phyloP scores from a whole-genome alignment of 2,113 vertebrate genomes.

The Genyomyrus donnyi region DNA sequence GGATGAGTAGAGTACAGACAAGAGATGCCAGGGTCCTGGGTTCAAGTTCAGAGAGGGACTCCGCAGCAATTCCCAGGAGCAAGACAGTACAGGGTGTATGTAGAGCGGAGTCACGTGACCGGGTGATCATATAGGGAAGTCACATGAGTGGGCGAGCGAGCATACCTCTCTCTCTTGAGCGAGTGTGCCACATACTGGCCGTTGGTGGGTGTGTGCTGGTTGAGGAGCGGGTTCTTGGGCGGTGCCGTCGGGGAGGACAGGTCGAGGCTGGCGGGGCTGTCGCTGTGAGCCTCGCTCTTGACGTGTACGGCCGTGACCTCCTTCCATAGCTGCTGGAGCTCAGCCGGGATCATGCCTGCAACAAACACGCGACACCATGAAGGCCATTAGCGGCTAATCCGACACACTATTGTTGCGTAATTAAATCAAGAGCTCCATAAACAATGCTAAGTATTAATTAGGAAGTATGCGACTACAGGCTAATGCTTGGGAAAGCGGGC shows the following conservation, averaged over 20 bases:
- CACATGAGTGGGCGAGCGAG: not conserved
- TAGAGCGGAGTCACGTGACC: not conserved
- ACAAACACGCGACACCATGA: constrained; percentile 98
- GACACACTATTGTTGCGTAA: constrained; percentile 82
- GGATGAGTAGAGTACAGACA: not conserved
- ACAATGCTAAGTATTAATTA: constrained; percentile 87
- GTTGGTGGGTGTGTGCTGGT: constrained; percentile 89
- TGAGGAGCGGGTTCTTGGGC: constrained; percentile 83
- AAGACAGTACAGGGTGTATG: not conserved
- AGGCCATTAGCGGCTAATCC: constrained; percentile 98
- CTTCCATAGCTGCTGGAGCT: constrained; percentile 99
- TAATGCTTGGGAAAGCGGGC: constrained; percentile 43
- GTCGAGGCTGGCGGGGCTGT: constrained; percentile 80
- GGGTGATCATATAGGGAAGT: not conserved
- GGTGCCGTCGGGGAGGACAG: constrained; percentile 76
- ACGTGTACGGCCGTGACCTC: constrained; percentile 85
- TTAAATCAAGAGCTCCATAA: constrained; percentile 96
- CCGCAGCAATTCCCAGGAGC: not conserved
- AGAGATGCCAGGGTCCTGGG: not conserved
- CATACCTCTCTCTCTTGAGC: constrained; percentile 92
- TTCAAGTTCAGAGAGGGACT: not conserved
- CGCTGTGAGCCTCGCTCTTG: constrained; percentile 78
- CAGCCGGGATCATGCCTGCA: constrained; percentile 98
- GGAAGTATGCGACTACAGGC: constrained; percentile 59
- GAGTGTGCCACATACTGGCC: constrained; percentile 84